Percentiles rank a stretch among this genome's conserved stretches.
Conservation (phyloP, 2,113 vertebrate genomes). For the rabbit (Oryctolagus cuniculus) region DNA sequence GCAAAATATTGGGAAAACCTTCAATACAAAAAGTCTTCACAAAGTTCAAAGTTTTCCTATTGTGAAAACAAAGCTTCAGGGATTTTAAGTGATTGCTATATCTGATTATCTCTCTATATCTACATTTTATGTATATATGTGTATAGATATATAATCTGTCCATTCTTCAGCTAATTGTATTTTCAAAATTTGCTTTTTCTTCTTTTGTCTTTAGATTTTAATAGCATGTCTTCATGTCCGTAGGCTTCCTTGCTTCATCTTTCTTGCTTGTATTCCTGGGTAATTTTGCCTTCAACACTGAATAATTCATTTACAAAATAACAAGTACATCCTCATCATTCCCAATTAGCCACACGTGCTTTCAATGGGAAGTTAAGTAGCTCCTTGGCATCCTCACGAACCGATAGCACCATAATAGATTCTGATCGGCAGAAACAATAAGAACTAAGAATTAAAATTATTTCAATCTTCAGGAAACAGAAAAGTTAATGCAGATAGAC, state of each 20-base stretch:
- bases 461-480: slow-evolving; percentile 1
- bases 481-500: slow-evolving; percentile 30
- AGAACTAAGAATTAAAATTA: slow-evolving; percentile 36
- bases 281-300: slow-evolving; percentile 50
- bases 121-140: neutral
- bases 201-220: slow-evolving; percentile 5
- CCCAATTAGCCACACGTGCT: slow-evolving; percentile 56
- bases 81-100: no score
- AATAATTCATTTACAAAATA: slow-evolving; percentile 78
- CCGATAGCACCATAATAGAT: neutral
- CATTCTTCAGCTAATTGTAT: slow-evolving; percentile 26
- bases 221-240: neutral
- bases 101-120: no score
- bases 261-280: neutral
- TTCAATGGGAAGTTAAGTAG: slow-evolving; percentile 63
- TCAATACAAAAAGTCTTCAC: no score
- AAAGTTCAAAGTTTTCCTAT: no score
- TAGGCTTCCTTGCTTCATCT: slow-evolving; percentile 34
- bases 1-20: no score
- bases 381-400: slow-evolving; percentile 58
- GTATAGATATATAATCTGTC: neutral
- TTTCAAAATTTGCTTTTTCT: neutral
- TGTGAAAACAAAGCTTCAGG: no score
- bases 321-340: slow-evolving; percentile 53
- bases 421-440: slow-evolving; percentile 28